Conservation (phyloP, 64 coral and sea anemone genomes). For the Stichodactyla mertensii region DNA sequence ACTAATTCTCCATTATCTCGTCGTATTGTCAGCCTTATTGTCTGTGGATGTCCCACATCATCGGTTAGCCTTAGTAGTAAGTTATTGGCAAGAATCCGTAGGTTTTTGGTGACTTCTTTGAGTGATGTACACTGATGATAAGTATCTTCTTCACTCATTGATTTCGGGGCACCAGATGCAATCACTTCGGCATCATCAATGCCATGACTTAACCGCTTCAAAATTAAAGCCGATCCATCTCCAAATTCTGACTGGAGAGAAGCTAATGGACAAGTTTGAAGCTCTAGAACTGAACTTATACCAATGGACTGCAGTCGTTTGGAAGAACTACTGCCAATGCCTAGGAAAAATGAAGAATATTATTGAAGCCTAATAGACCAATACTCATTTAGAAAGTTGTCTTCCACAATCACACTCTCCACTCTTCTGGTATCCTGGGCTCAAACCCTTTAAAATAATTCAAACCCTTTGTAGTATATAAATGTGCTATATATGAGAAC, state of each 20-base stretch:
- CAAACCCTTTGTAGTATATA: no score
- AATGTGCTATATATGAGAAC: no score
- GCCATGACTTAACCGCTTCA: slow-evolving; percentile 58
- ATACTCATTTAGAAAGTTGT: no score
- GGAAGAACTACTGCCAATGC: slow-evolving; percentile 59
- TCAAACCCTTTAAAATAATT: no score
- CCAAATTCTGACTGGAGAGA: slow-evolving; percentile 52
- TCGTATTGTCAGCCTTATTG: slow-evolving; percentile 60
- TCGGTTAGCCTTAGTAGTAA: slow-evolving; percentile 53
- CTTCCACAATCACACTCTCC: no score
- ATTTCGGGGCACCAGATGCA: slow-evolving; percentile 55
- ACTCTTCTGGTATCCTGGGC: no score
- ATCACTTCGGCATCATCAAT: slow-evolving; percentile 72
- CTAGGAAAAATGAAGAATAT: not conserved
- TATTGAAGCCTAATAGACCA: not conserved
- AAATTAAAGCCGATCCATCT: slow-evolving; percentile 5
- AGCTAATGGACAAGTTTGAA: slow-evolving; percentile 42
- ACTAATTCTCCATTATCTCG: slow-evolving; percentile 30
- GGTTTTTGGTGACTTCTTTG: slow-evolving; percentile 55
- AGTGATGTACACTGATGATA: slow-evolving; percentile 58
- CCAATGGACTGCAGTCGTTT: slow-evolving; percentile 54
- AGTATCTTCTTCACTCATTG: slow-evolving; percentile 78
- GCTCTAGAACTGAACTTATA: slow-evolving; percentile 56
- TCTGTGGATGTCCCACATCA: slow-evolving; percentile 49
- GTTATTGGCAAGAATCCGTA: slow-evolving; percentile 34